These are phyloP conservation scores for Chrosomus eos DNA, from an alignment of 2,797 vertebrate genomes.

Conservation along the genomic window DNA sequence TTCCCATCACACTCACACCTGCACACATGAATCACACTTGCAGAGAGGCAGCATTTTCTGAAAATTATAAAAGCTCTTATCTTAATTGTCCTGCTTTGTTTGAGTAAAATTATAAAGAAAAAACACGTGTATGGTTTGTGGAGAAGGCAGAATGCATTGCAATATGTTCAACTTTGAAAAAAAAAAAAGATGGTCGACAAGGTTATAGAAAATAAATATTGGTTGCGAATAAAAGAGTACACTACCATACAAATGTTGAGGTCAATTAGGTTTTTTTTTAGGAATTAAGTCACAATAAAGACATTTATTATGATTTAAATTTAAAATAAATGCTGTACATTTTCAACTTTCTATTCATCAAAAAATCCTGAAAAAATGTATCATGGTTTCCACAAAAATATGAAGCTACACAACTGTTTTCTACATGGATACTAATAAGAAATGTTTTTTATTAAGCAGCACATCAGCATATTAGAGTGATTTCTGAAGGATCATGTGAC, in stretches of 20 bases:
- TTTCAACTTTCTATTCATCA: not conserved
- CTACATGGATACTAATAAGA: not conserved
- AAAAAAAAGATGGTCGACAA: not conserved
- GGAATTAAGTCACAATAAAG: not conserved
- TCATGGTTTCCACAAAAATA: not conserved
- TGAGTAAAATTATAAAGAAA: not conserved
- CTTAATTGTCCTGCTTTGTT: not conserved
- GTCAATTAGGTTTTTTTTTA: not conserved
- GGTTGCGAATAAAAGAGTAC: not conserved
- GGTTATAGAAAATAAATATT: not conserved
- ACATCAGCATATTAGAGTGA: not conserved
- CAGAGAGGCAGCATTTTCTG: not conserved
- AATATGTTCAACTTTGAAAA: not conserved
- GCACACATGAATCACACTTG: constrained; percentile 25
- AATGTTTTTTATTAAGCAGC: not conserved
- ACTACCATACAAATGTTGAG: not conserved
- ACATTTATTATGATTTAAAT: not conserved
- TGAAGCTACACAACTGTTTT: not conserved
- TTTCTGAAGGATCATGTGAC: not conserved
- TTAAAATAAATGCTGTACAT: not conserved
- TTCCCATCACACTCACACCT: constrained; percentile 87
- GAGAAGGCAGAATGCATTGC: not conserved
- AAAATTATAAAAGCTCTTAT: not conserved
- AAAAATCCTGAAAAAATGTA: not conserved
- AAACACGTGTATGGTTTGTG: not conserved